These are phyloP conservation scores for Brenthis daphne DNA, from an alignment of 2,888 invertebrate genomes.

Conservation along the genomic window DNA sequence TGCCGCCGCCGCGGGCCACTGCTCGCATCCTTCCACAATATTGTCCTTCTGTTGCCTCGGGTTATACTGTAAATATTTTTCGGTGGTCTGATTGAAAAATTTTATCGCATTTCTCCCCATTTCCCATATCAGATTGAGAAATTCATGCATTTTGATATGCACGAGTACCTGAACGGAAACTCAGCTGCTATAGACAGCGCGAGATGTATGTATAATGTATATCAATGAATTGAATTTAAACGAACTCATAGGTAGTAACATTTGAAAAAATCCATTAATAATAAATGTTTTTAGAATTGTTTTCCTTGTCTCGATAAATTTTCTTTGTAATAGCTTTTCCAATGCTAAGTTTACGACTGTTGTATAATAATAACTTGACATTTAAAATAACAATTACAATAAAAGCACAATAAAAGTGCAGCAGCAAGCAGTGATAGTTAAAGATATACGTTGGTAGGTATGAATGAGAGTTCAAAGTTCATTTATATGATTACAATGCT, in stretches of 20 bases:
- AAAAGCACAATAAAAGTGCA: too few species aligned
- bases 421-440: background rate
- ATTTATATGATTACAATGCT: background rate
- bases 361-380: conserved; percentile 50
- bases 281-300: too few species aligned
- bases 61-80: conserved; percentile 81
- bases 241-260: background rate
- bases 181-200: background rate
- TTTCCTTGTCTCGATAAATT: too few species aligned
- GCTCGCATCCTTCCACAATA: conserved; percentile 74
- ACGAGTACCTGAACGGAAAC: background rate
- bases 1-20: conserved; percentile 68
- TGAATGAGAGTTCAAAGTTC: background rate
- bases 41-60: conserved; percentile 76
- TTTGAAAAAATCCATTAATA: conserved; percentile 41
- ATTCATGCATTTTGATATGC: background rate
- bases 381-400: conserved; percentile 45
- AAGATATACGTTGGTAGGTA: conserved; percentile 22
- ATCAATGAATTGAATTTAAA: background rate
- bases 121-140: conserved; percentile 69
- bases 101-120: conserved; percentile 73
- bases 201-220: background rate
- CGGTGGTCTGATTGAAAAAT: conserved; percentile 78
- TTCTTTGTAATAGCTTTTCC: conserved; percentile 47
- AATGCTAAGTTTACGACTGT: conserved; percentile 47